Evolutionary conservation across 2,113 vertebrate genomes (phyloP).

Genomic region (Ameiurus melas): DNA sequence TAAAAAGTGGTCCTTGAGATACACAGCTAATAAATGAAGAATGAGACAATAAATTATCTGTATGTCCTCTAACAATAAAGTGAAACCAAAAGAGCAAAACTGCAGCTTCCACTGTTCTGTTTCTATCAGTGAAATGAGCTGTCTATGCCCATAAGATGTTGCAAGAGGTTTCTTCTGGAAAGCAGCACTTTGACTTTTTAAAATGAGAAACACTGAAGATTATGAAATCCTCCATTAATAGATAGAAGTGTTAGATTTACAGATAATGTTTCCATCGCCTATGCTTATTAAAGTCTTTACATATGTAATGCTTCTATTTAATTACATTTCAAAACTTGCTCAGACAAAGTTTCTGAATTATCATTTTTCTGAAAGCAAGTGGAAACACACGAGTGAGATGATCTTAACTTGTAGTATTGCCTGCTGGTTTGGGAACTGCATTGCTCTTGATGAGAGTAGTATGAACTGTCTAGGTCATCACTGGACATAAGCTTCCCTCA

Average conservation of each 20-base stretch:
- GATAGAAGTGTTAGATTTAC: background rate
- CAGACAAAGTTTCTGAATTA: background rate
- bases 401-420: background rate
- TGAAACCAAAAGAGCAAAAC: background rate
- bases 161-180: background rate
- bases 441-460: background rate
- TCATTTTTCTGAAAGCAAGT: background rate
- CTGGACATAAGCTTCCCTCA: background rate
- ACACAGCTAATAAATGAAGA: constrained; percentile 19
- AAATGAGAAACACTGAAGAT: background rate
- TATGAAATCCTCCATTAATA: background rate
- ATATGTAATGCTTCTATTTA: background rate
- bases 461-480: constrained; percentile 18
- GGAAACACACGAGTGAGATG: background rate
- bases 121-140: background rate
- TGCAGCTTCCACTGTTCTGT: background rate
- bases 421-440: background rate
- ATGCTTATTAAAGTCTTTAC: background rate
- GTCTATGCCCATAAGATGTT: background rate
- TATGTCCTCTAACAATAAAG: background rate
- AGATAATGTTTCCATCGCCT: background rate
- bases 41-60: constrained; percentile 36
- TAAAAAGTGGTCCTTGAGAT: constrained; percentile 27
- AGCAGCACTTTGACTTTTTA: background rate
- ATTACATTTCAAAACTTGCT: background rate